Base-by-base conservation (phyloP, 2,113 vertebrate genomes). In the Gobiocypris rarus region DNA sequence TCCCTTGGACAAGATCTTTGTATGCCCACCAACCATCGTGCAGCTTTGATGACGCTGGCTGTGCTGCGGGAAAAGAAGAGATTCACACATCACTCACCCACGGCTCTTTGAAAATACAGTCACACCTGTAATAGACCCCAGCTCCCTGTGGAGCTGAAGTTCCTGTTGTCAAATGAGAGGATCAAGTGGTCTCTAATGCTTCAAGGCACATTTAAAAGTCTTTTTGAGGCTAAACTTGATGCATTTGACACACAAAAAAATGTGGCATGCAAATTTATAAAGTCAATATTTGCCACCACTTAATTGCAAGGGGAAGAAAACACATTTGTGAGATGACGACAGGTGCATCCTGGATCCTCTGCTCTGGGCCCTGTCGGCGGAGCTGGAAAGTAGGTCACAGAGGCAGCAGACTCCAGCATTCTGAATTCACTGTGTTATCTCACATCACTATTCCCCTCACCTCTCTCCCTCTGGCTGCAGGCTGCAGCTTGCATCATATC, bases 11-110 rank as follows among this genome's bases (percentile, higher is more conserved):
- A 91, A 96, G 95, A 85, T 97, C 96, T 89, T 97, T 97, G 81
- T 97, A 97, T 1, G 96, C 96, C 96, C 96, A 97, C 96, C 96
- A 97, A 92, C 96, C 96, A 92, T 97, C 96, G 93, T 96, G 95
- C 93, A 96, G 95, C 95, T 96, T 96, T 92, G 95, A 95, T 92
- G 95, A 95, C 92, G 94, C 96, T 86, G 95, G 95, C 91, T 97
- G 96, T 92, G 95, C 96, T 97, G 89, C 38, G 94, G 75, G 41
- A 81, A 84, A 50, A 76, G 45, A 82, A 82, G 26, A 80, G 82
- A 86, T 50, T 50, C 77, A 50, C 41, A 80, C 82, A 79, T 65
- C 50, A 38, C 67, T 80, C 19, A 71, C 45, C 43, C 28, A 76
- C 45, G 41, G 70, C 56, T 75, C 38, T 63, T 61, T 81, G 71